Evolutionary conservation across 2,113 vertebrate species (phyloP).

Genomic region (Globicephala melas): DNA sequence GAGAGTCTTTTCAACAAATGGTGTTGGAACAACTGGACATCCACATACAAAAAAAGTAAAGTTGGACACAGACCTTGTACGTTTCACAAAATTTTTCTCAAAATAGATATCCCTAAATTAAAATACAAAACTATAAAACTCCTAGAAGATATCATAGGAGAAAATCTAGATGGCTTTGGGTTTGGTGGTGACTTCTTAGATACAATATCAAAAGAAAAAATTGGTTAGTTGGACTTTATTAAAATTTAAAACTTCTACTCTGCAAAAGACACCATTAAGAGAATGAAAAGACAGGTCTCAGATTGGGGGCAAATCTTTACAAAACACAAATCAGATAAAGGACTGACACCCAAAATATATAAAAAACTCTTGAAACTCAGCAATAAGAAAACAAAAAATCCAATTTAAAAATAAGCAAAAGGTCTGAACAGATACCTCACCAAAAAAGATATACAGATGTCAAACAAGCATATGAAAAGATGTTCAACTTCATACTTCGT

Average conservation of each 20-base stretch:
- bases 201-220: not conserved
- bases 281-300: not conserved
- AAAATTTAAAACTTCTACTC: not conserved
- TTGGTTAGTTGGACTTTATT: not conserved
- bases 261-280: not conserved
- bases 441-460: not conserved
- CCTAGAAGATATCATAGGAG: not conserved
- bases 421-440: not conserved
- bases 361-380: not conserved
- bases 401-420: not conserved
- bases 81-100: not conserved
- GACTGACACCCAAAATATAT: not conserved
- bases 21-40: not conserved
- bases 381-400: not conserved
- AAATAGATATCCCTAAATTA: not conserved
- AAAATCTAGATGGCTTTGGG: not conserved
- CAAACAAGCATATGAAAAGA: not conserved
- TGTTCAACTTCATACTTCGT: not conserved
- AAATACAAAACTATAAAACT: not conserved
- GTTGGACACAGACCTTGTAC: not conserved
- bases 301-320: not conserved
- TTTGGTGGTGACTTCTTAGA: not conserved
- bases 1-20: not conserved
- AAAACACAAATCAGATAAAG: not conserved
- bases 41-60: not conserved